These are phyloP conservation scores for Indicator indicator DNA, from an alignment of 2,113 vertebrate genomes.

Conservation along the genomic window DNA sequence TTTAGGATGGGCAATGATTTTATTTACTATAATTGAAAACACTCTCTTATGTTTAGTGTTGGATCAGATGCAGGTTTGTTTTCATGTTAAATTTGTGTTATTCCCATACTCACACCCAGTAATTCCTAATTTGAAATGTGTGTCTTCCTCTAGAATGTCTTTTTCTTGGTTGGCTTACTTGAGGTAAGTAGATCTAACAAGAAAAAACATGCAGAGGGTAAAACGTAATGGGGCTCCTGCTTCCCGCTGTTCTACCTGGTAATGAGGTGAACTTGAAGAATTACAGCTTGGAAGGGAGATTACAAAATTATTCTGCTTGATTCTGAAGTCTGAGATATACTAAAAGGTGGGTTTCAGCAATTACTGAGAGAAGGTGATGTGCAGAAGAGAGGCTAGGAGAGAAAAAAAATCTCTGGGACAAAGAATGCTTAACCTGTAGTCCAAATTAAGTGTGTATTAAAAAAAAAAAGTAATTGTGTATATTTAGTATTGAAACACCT, in stretches of 20 bases:
- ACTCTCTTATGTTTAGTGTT: background rate
- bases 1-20: background rate
- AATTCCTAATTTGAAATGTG: background rate
- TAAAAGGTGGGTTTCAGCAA: background rate
- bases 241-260: background rate
- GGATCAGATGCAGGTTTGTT: background rate
- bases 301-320: background rate
- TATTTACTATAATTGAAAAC: background rate
- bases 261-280: background rate
- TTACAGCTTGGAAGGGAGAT: background rate
- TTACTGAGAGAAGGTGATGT: background rate
- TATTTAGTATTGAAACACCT: background rate
- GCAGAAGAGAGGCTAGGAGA: background rate
- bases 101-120: background rate
- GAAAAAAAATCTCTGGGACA: background rate
- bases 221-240: background rate
- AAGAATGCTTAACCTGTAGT: background rate
- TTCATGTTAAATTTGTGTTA: background rate
- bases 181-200: background rate
- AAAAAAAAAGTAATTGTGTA: background rate
- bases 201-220: background rate
- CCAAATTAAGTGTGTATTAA: background rate
- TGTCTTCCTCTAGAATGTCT: background rate
- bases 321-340: background rate
- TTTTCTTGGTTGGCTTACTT: background rate